Evolutionary conservation across 2,797 vertebrate genomes (phyloP).

Genomic region (Pachyuromys duprasi): DNA sequence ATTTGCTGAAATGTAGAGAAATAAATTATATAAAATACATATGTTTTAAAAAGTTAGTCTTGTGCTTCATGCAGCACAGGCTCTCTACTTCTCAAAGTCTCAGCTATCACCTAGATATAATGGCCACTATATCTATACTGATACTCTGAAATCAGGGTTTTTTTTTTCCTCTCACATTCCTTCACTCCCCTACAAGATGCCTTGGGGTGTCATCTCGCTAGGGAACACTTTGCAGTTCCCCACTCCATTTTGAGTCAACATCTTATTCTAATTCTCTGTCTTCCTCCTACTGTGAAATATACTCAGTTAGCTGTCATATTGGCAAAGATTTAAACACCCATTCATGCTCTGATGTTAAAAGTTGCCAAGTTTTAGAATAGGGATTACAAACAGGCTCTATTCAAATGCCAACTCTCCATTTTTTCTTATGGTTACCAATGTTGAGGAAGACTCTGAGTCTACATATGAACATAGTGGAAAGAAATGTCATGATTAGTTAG

Average conservation of each 20-base stretch:
- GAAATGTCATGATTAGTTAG: background rate
- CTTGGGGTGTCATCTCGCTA: background rate
- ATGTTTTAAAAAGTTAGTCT: background rate
- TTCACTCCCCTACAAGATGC: background rate
- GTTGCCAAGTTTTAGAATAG: background rate
- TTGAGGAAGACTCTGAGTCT: background rate
- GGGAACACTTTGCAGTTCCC: background rate
- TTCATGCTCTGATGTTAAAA: background rate
- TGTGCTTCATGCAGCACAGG: background rate
- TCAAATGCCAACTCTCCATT: slow-evolving; percentile 4
- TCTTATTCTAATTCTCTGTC: background rate
- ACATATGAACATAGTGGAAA: background rate
- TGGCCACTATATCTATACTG: background rate
- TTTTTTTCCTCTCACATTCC: background rate
- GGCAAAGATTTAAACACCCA: background rate
- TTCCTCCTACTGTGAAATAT: background rate
- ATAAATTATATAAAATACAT: background rate
- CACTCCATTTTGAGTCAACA: background rate
- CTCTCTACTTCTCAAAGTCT: background rate
- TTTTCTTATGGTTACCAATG: background rate
- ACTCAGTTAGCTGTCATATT: background rate
- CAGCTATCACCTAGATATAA: background rate
- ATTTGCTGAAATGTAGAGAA: background rate
- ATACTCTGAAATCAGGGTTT: background rate
- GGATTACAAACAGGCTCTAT: background rate